These are phyloP conservation scores for Trinectes maculatus DNA, from an alignment of 2,113 vertebrate species.

Conservation along the genomic window DNA sequence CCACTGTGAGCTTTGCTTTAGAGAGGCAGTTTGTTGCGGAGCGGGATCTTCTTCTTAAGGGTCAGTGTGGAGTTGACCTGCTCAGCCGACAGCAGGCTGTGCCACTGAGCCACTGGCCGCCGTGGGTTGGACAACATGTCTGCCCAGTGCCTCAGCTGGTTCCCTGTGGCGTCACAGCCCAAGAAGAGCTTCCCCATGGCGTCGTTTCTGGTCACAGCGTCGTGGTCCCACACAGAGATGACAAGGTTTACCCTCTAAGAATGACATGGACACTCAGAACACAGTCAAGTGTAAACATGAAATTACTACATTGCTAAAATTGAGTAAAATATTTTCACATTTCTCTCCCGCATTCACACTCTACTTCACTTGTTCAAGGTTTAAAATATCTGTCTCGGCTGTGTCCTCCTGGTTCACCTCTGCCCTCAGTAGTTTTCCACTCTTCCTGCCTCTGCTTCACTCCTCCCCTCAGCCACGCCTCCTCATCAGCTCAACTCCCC, in stretches of 20 bases:
- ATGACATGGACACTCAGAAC: background rate
- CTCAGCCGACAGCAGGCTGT: slow-evolving; percentile 86
- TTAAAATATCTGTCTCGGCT: background rate
- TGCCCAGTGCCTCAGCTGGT: slow-evolving; percentile 92
- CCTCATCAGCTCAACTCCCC: too few species aligned
- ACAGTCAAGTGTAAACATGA: too few species aligned
- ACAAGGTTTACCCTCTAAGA: slow-evolving; percentile 90
- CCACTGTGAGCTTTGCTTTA: slow-evolving; percentile 28
- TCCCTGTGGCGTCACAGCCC: slow-evolving; percentile 86
- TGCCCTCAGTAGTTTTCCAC: too few species aligned
- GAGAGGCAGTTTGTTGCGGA: slow-evolving; percentile 67
- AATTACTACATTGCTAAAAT: too few species aligned
- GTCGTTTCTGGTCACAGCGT: slow-evolving; percentile 89
- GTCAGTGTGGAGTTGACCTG: slow-evolving; percentile 84
- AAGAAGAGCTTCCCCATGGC: slow-evolving; percentile 91
- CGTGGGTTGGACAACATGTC: slow-evolving; percentile 95
- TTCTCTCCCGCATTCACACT: background rate
- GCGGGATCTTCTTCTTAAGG: slow-evolving; percentile 81
- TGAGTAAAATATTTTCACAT: background rate
- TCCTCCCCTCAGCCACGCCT: too few species aligned
- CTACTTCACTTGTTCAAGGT: background rate
- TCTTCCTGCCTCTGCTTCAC: too few species aligned
- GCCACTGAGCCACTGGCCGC: slow-evolving; percentile 93
- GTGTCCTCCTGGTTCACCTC: too few species aligned
- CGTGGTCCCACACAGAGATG: slow-evolving; percentile 92